Conservation (phyloP, 2,888 invertebrate genomes). For the Phaedon cochleariae region DNA sequence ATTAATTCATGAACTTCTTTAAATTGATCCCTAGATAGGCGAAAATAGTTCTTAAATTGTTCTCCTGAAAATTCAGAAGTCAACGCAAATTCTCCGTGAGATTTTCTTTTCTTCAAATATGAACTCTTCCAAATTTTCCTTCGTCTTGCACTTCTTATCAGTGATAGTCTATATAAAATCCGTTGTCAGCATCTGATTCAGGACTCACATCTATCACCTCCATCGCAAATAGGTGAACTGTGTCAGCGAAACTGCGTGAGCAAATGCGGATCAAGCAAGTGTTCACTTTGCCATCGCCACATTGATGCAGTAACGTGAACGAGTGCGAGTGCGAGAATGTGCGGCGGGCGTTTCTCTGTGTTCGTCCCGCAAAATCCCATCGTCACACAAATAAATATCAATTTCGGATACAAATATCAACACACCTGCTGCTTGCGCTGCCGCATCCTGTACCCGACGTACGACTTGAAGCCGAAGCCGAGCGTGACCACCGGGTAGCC, state of each 20-base stretch:
- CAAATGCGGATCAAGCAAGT: conserved; percentile 7
- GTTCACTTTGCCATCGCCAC: not conserved
- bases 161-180: no score
- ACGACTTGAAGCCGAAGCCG: conserved; percentile 95
- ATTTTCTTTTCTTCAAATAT: conserved; percentile 9
- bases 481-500: conserved; percentile 69
- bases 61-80: conserved; percentile 1
- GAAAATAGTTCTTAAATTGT: conserved; percentile 11
- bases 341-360: no score
- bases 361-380: no score
- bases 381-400: no score
- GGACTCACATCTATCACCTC: conserved; percentile 14
- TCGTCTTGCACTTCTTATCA: conserved; percentile 1
- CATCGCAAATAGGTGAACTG: conserved; percentile 2
- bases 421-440: conserved; percentile 90
- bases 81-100: conserved; percentile 16
- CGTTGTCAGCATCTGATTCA: conserved; percentile 13
- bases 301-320: conserved; percentile 8
- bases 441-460: conserved; percentile 83
- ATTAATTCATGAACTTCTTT: conserved; percentile 7
- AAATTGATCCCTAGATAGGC: conserved; percentile 8
- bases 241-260: not conserved
- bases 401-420: no score
- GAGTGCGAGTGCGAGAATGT: conserved; percentile 10
- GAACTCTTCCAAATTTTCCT: conserved; percentile 14